Conservation (phyloP, 2,113 vertebrate species). For the Apeltes quadracus region DNA sequence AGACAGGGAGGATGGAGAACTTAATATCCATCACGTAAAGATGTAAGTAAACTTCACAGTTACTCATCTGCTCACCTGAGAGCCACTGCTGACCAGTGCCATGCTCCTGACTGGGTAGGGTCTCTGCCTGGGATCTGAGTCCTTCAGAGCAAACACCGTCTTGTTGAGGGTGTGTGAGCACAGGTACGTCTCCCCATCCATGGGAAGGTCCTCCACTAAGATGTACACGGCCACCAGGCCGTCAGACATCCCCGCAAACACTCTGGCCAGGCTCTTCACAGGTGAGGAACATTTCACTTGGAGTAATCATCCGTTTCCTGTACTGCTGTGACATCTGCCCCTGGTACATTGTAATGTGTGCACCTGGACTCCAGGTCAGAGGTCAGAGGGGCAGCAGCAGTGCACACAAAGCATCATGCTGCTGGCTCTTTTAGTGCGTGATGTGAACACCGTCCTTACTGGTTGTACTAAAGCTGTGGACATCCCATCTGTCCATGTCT, state of each 20-base stretch:
- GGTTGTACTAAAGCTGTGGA: not conserved
- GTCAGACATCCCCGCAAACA: slow-evolving; percentile 91
- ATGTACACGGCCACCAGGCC: slow-evolving; percentile 88
- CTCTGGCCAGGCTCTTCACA: slow-evolving; percentile 82
- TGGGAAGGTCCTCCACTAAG: slow-evolving; percentile 82
- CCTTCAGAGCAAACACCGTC: slow-evolving; percentile 83
- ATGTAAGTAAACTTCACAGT: not conserved
- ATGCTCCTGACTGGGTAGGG: slow-evolving; percentile 88
- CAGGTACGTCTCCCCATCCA: slow-evolving; percentile 87
- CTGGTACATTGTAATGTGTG: not conserved
- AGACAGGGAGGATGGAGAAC: not conserved
- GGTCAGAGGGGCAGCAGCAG: slow-evolving; percentile 24
- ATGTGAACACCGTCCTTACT: not conserved
- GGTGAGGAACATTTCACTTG: not conserved
- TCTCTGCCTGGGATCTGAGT: slow-evolving; percentile 88
- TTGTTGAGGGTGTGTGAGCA: slow-evolving; percentile 94
- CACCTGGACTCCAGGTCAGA: slow-evolving; percentile 61
- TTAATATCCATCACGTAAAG: not conserved
- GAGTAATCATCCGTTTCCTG: not conserved
- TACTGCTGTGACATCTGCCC: not conserved
- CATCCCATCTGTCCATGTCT: not conserved
- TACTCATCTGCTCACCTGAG: slow-evolving; percentile 66
- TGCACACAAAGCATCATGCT: not conserved
- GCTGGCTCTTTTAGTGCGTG: slow-evolving; percentile 1
- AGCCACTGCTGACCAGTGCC: slow-evolving; percentile 83